Base-by-base conservation (phyloP, 35 echinoderm and acorn worm species). In the Patiria miniata region DNA sequence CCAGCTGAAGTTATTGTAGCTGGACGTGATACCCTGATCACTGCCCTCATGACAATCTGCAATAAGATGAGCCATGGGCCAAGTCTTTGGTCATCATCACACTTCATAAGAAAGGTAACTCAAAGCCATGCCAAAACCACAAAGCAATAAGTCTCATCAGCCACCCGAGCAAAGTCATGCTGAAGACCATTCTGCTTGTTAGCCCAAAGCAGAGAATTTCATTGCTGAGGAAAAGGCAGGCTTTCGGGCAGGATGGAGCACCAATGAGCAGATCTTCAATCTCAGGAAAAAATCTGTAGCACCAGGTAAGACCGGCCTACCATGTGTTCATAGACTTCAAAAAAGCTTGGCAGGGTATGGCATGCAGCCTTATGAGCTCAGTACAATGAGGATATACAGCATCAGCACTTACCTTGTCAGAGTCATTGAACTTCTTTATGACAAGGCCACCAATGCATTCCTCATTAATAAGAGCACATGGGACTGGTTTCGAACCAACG, bases 101-200 rank as follows among this genome's bases (percentile, higher is more conserved):
- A n/a, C 87, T 94, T 14, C 83, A 81, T 12, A 90, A 94, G 40
- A 90, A 94, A 85, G 87, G 81, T 16, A 94, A 81, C 39, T 40
- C 81, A 1, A 68, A 94, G 54, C 73, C 32, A 58, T 90, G 81
- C 87, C 52, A 90, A 21, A 90, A 90, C 52, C 90, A 94, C 61
- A 12, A 22, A 39, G 59, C 87, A 8, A 57, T 83, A 7, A 83
- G 81, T 34, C 58, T 89, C 6, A 83, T 89, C 30, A 65, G 89
- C 44, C 81, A 91, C 47, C 15, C 91, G 0, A 88, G 86, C 58
- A 79, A 88, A 78, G 69, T 88, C 1, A 82, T 93, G 78, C 86
- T 93, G 18, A 83, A 38, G 40, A 50, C 88, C 5, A 55, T 93
- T 33, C 61, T 93, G 33, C 82, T 59, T 30, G 88, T 9, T 38